A percentile compares a stretch with the other conserved stretches of the same genome.
Conservation (phyloP, 2,888 invertebrate species). For the Ophonus ardosiacus region DNA sequence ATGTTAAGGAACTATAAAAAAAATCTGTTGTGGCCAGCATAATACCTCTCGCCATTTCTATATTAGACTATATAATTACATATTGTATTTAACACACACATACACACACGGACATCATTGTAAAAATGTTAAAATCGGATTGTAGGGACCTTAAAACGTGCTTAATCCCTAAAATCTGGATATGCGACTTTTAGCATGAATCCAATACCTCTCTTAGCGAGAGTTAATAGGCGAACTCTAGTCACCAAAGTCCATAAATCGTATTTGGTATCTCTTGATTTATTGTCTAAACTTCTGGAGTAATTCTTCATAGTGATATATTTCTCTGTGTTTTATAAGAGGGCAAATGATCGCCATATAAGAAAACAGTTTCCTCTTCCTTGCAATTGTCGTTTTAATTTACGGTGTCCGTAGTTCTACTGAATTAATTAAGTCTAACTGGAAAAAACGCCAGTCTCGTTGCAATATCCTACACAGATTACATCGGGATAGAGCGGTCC, state of each 20-base stretch:
- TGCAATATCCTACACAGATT: conserved; percentile 46
- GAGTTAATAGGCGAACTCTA: too few species aligned
- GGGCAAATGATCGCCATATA: conserved; percentile 35
- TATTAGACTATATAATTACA: too few species aligned
- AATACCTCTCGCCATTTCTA: too few species aligned
- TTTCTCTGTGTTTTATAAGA: conserved; percentile 25
- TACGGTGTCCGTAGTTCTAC: conserved; percentile 38
- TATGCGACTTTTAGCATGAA: too few species aligned
- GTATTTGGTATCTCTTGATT: background rate
- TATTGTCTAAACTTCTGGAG: background rate
- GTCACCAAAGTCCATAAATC: background rate
- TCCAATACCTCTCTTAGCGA: too few species aligned
- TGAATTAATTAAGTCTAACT: conserved; percentile 55
- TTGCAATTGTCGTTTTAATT: conserved; percentile 54
- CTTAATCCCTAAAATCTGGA: too few species aligned
- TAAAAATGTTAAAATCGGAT: too few species aligned
- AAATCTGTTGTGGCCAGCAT: too few species aligned
- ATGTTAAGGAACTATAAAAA: too few species aligned
- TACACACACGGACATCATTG: too few species aligned
- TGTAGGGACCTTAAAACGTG: too few species aligned
- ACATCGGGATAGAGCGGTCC: conserved; percentile 12
- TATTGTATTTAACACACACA: too few species aligned
- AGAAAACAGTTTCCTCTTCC: conserved; percentile 49
- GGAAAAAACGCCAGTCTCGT: conserved; percentile 36
- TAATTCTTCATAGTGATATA: conserved; percentile 1